These are phyloP conservation scores for Linyphia triangularis DNA, from an alignment of 2,888 invertebrate genomes.

Conservation along the genomic window DNA sequence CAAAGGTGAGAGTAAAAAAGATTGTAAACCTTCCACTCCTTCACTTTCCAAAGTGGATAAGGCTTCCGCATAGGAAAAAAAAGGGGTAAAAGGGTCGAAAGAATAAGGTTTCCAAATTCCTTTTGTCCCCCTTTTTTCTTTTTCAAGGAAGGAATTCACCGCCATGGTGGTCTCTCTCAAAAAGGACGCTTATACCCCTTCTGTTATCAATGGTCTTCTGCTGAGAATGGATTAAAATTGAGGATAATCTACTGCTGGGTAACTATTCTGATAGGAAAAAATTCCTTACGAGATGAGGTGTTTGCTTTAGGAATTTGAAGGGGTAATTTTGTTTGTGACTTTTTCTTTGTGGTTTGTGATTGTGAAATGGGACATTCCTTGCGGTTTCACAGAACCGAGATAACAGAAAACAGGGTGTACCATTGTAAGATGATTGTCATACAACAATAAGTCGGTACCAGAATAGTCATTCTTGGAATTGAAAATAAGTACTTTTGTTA, in stretches of 20 bases:
- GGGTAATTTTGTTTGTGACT: neutral
- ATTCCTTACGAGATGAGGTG: neutral
- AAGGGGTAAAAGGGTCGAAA: conserved; percentile 2
- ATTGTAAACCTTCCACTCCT: conserved; percentile 26
- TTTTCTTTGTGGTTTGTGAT: too few species aligned
- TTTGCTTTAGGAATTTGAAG: neutral
- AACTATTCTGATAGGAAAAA: neutral
- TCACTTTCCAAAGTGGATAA: neutral
- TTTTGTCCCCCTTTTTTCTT: neutral
- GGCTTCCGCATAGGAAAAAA: neutral
- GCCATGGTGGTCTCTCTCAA: neutral
- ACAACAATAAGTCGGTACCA: too few species aligned
- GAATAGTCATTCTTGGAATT: too few species aligned
- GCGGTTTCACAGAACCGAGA: too few species aligned
- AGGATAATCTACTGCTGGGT: neutral
- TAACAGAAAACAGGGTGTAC: too few species aligned
- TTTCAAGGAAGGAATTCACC: neutral
- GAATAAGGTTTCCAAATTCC: neutral
- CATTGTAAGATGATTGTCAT: too few species aligned
- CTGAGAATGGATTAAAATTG: neutral
- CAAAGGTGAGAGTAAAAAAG: neutral
- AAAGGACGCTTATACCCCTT: neutral
- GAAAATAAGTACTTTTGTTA: too few species aligned
- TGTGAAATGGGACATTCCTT: too few species aligned
- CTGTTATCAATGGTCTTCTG: neutral